Base-by-base conservation (phyloP, 2,888 invertebrate genomes). In the Scaeva pyrastri region DNA sequence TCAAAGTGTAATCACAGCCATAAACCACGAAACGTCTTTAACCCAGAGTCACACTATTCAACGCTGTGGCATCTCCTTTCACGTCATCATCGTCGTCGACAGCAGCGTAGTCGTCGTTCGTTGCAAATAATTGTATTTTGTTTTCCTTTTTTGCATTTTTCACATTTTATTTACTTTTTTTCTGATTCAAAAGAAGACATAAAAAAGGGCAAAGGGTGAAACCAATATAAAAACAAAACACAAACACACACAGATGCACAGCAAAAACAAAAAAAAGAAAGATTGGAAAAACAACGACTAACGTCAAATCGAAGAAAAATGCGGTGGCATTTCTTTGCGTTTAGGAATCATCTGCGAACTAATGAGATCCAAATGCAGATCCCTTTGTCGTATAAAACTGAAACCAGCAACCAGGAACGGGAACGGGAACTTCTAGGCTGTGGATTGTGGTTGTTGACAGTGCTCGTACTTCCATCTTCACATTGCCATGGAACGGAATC, bases 21-120 rank as follows among this genome's bases (percentile, higher is more conserved):
- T 86, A 86, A 86, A 86, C 86, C 86, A 82, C 82, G 86, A 74
- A 86, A 64, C 58, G 64, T 86, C 86, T 86, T 86, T 86, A 82
- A 82, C 77, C 82, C 70, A 82, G 52, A 86, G 77, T 82, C 86
- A 71, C 86, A 82, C 50, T 68, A 68, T 82, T 77, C 74, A 70
- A 77, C 78, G 43, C 43, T 41, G 45, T 43, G n/a, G 39, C 73
- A 48, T 71, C 43, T 56, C 43, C 45, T 45, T 68, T 56, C 36
- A 45, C 43, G 50, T 50, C 31, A 31, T 31, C 31, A 8, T 31
- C 31, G 31, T 31, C 31, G 31, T 31, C 8, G 31, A 31, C 31
- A 8, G 5, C 31, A 8, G 1, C 2, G 31, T 31, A 5, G 4
- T 8, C 5, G 31, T 31, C 6, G 3, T 8, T 31, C 21, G 36